Conservation (phyloP, 2,113 vertebrate species). For the Callipepla californica region DNA sequence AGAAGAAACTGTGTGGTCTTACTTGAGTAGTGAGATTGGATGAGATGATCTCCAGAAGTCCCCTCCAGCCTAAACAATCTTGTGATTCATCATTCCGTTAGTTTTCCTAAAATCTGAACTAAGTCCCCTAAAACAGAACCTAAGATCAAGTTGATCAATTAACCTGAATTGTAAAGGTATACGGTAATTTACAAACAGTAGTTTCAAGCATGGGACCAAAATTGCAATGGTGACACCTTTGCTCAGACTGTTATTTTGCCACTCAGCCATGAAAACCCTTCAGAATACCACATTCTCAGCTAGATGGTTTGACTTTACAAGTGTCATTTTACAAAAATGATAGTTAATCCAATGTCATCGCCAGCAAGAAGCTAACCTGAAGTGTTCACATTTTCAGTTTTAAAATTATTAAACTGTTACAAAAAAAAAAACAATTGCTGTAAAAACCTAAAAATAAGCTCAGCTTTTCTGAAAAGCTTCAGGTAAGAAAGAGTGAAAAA, state of each 20-base stretch:
- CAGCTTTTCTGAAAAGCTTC: background rate
- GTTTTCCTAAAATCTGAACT: background rate
- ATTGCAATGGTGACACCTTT: fast-evolving
- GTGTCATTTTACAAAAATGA: background rate
- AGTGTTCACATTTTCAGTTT: background rate
- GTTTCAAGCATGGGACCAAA: background rate
- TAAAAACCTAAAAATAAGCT: background rate
- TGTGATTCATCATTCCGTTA: background rate
- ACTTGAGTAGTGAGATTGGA: background rate
- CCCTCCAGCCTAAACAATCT: background rate
- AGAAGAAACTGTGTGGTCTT: background rate
- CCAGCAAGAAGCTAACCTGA: background rate
- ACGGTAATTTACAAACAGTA: background rate
- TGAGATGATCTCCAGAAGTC: background rate
- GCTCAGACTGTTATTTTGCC: background rate
- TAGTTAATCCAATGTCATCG: background rate
- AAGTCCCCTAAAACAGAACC: background rate
- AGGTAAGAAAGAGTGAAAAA: background rate
- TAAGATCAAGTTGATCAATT: background rate
- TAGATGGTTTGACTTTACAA: background rate
- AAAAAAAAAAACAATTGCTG: background rate
- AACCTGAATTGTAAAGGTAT: background rate
- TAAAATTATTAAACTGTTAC: background rate
- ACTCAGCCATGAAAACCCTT: background rate
- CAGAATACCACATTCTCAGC: background rate